A percentile compares a stretch with the other conserved stretches of the same genome.
phyloP scores from a whole-genome alignment of 2,888 invertebrate species.

The Tipula confusa region DNA sequence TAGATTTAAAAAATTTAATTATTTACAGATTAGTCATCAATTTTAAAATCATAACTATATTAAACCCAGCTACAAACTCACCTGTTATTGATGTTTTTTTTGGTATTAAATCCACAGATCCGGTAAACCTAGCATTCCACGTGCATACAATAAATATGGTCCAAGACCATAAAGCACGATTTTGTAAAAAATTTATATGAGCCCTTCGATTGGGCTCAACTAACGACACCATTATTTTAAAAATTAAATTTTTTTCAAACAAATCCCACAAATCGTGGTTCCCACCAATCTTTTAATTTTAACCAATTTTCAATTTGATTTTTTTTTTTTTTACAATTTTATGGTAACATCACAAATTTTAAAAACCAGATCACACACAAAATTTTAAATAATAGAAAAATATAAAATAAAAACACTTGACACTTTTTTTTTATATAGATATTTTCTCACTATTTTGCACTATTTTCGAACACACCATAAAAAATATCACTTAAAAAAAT shows the following conservation, averaged over 20 bases:
- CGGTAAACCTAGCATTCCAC: background rate
- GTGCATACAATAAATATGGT: background rate
- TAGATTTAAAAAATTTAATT: too few species aligned
- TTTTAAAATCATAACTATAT: too few species aligned
- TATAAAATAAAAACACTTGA: background rate
- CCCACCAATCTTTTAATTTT: background rate
- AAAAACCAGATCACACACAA: background rate
- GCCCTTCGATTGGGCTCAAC: background rate
- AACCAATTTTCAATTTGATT: background rate
- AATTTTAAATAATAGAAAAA: too few species aligned
- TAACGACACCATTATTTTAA: background rate
- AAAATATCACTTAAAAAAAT: background rate
- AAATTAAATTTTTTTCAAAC: too few species aligned
- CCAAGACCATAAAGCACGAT: background rate
- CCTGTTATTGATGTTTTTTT: background rate
- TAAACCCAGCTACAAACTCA: background rate
- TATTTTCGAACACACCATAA: background rate
- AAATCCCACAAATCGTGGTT: too few species aligned
- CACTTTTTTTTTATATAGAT: background rate
- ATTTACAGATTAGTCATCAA: too few species aligned
- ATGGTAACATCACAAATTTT: conserved; percentile 15
- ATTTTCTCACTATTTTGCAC: conserved; percentile 6
- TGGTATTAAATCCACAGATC: background rate
- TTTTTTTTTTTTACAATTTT: background rate
- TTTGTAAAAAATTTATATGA: background rate